These are phyloP conservation scores for Neria commutata DNA, from an alignment of 2,888 invertebrate species.

Conservation along the genomic window DNA sequence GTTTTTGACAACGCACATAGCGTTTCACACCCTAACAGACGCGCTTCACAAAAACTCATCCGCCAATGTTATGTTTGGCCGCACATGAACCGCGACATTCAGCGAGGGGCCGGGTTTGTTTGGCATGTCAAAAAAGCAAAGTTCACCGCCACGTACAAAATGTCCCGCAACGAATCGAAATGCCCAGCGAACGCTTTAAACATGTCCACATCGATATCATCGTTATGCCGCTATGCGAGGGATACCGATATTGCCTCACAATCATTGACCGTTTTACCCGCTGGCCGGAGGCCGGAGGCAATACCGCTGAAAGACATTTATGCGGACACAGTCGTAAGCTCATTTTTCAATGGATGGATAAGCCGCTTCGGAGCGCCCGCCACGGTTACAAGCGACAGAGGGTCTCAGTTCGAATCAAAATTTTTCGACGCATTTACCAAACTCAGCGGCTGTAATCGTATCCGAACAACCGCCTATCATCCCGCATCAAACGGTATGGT, in stretches of 20 bases:
- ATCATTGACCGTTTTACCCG: conserved; percentile 27
- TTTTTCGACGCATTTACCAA: conserved; percentile 41
- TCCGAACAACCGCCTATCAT: conserved; percentile 49
- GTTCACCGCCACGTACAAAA: conserved; percentile 14
- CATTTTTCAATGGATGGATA: conserved; percentile 48
- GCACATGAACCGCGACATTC: conserved; percentile 24
- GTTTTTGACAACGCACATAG: conserved; percentile 17
- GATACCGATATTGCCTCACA: conserved; percentile 45
- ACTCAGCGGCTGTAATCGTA: conserved; percentile 37
- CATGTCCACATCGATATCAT: conserved; percentile 59
- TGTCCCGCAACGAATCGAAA: conserved; percentile 6
- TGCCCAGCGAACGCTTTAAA: conserved; percentile 34
- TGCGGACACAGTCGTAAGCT: conserved; percentile 34
- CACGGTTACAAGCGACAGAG: conserved; percentile 47
- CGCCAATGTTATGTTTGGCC: conserved; percentile 26
- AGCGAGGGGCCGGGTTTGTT: conserved; percentile 14
- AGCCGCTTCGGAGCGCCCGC: conserved; percentile 55
- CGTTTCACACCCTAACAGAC: conserved; percentile 19
- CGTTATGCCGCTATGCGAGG: conserved; percentile 29
- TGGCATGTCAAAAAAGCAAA: conserved; percentile 23
- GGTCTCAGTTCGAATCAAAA: conserved; percentile 48
- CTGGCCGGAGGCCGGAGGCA: conserved; percentile 42
- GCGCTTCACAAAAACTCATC: conserved; percentile 17
- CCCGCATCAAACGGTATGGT: conserved; percentile 56
- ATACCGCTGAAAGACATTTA: conserved; percentile 35